Evolutionary conservation across 1,140 invertebrate genomes (phyloP), one percentile per base, ranked within the genome.

Genomic region (Lepidurus couesii): DNA sequence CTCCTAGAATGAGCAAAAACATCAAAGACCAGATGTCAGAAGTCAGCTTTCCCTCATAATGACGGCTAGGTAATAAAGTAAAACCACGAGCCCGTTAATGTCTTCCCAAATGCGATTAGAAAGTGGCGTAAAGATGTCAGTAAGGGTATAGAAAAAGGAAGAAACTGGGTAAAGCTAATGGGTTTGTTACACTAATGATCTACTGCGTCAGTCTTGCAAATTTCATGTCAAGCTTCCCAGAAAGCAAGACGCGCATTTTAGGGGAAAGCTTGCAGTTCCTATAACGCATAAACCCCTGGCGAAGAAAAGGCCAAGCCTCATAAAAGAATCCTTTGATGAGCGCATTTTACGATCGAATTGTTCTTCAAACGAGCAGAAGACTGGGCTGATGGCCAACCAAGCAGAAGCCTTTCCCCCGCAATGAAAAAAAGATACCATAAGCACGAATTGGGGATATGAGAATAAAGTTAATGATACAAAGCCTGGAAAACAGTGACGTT

Each of bases 1-100:
- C 98, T 82, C 90, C 90, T 89, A 81, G 13, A 84, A 82, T 74
- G 45, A 53, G 79, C 6, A 78, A 74, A 73, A 80, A 76, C n/a
- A 65, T n/a, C 16, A 65, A 21, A 65, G 21, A 65, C 13, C 34
- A 34, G 34, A 34, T 34, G 34, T 34, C 34, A 65, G 6, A 21
- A 7, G 53, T 65, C 53, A 65, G 7, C 21, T 16, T 65, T 21
- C 13, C 21, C n/a, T 7, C 45, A 10, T 47, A 11, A 47, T 16
- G 45, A 65, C n/a, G 1, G 16, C 53, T n/a, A 4, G 34, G 34
- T 34, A 34, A 34, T 4, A 4, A 34, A 34, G 34, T 34, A 34
- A 4, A 34, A 34, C 34, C 34, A 34, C 34, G 34, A 34, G 34
- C 34, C 34, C 34, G 3, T 34, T 34, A 34, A 34, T 34, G 34